Evolutionary conservation across 2,888 invertebrate species (phyloP), one percentile per base, ranked within the genome.

Genomic region (Pherbina coryleti): DNA sequence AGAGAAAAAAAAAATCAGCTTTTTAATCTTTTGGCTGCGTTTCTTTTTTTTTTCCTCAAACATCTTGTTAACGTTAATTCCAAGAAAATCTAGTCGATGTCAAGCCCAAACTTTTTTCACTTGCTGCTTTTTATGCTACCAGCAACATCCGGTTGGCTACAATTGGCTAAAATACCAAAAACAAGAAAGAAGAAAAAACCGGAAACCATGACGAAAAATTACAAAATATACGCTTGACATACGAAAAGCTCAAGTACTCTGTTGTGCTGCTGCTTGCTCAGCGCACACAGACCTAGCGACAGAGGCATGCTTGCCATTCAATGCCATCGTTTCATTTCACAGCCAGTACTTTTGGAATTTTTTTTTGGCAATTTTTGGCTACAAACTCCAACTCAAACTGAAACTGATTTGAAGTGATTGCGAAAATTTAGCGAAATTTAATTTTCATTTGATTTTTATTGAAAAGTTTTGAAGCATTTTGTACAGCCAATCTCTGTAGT

Each of bases 371-470:
- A 22, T 67, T 37, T 67, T 22, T 67, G 4, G 19, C 44, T 25
- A 44, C 28, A 44, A 44, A 37, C 44, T 67, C 8, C 9, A 28
- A 31, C 8, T 4, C 17, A 14, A 53, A 70, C 22, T 70, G 51
- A 70, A 70, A 53, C 51, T 28, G 28, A 60, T 22, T 19, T 19
- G 5, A 71, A 71, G 60, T 22, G 72, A 9, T 71, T 25, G 55
- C 44, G 55, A 22, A 67, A 72, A 60, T 72, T 57, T 60, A 44
- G 44, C 57, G 25, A 60, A 60, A 72, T 72, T 60, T 60, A 60
- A 60, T 34, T 60, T 66, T 76, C n/a, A 71, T 79, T 51, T 72
- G 70, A 66, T 66, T 81, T 37, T 72, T 60, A 17, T 51, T 57
- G 37, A 66, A 67, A 67, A 67, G 44, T 67, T 67, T 17, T 66